A percentile compares a stretch with the other conserved stretches of the same genome.
Conservation (phyloP, 2,113 vertebrate genomes). For the Pseudorasbora parva region DNA sequence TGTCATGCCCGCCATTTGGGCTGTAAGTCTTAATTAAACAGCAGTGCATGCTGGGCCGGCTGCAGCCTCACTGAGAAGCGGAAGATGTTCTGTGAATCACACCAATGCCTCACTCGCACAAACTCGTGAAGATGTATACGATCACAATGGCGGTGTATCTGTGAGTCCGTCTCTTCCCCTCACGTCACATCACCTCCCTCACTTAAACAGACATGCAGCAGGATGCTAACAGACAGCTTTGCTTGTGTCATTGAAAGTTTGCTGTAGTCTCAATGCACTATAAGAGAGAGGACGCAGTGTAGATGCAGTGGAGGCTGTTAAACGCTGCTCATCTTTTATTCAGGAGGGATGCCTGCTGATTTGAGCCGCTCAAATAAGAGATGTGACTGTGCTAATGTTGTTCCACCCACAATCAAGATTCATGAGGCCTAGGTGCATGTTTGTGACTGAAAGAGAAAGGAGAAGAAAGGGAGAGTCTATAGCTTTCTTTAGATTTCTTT, state of each 20-base stretch:
- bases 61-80: constrained; percentile 9
- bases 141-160: neutral
- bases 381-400: constrained; percentile 48
- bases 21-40: constrained; percentile 62
- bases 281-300: constrained; percentile 29
- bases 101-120: neutral
- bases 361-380: constrained; percentile 42
- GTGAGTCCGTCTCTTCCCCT: neutral
- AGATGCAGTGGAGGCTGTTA: constrained; percentile 42
- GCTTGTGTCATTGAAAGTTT: constrained; percentile 36
- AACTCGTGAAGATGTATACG: neutral
- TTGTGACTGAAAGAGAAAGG: neutral
- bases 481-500: constrained; percentile 18
- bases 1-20: constrained; percentile 43
- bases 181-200: neutral
- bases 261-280: neutral
- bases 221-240: constrained; percentile 35
- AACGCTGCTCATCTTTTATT: constrained; percentile 58
- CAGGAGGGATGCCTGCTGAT: constrained; percentile 49
- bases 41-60: constrained; percentile 50
- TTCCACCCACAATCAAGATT: constrained; percentile 41
- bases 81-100: constrained; percentile 25
- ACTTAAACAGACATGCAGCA: neutral
- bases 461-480: neutral
- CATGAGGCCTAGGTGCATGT: constrained; percentile 27